Evolutionary conservation across 2,888 invertebrate genomes (phyloP), one percentile per base, ranked within the genome.

Genomic region (Ochropleura plecta): DNA sequence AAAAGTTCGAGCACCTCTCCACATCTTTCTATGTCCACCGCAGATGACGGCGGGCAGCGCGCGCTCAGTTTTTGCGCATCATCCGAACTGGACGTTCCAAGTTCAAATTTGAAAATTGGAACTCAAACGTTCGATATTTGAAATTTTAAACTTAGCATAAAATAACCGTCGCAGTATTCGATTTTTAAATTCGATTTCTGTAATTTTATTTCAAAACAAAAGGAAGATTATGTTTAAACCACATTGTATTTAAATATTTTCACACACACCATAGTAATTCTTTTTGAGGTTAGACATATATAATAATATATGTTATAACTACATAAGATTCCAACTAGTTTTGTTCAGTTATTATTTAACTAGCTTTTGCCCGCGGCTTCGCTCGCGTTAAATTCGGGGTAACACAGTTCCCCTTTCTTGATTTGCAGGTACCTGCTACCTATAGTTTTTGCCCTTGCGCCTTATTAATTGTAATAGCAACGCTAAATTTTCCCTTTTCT

Each of bases 31-130:
- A 62, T 95, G 91, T 92, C 76, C 89, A 46, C 55, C 86, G 91
- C 95, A 95, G 95, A 96, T 96, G 96, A 95, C 96, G 94, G 91
- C 91, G 93, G 91, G 93, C 95, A 94, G 92, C 93, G 95, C 95
- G 95, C 92, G 95, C 94, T 95, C 92, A 95, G 94, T 96, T 96
- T 96, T 96, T 96, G 96, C 92, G 87, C 94, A 91, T 93, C 95
- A 95, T 94, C 94, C 94, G 90, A 95, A 95, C 96, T 96, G 96
- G 96, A 95, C 96, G 95, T 94, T 94, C 95, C 96, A 96, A 95
- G 96, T 96, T 96, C 96, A 96, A 96, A 96, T 96, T 96, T 95
- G 95, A 96, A 96, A 96, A 96, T 96, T 95, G 95, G 94, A 95
- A 94, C 91, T 91, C 93, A 92, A 92, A 90, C 92, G 91, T 94